phyloP scores from a whole-genome alignment of 2,888 invertebrate species.

The Mythimna vitellina region DNA sequence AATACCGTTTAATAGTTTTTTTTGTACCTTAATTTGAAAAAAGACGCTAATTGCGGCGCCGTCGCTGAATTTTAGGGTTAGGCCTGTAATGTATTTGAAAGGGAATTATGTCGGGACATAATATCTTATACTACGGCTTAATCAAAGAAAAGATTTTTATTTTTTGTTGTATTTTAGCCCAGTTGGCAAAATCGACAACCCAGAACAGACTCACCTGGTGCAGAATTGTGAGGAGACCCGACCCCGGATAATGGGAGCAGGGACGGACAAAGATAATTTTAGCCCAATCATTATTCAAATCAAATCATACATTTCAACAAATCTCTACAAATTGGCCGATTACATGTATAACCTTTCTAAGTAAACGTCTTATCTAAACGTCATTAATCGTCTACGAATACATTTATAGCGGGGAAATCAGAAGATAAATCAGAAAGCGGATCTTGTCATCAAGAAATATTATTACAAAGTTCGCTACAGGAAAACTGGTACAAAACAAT shows the following conservation, averaged over 20 bases:
- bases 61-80: not conserved
- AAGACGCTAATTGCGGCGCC: conserved; percentile 1
- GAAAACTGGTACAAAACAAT: conserved; percentile 24
- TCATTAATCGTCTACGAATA: conserved; percentile 47
- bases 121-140: not conserved
- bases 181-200: too few relatives aligned
- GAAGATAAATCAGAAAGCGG: conserved; percentile 39
- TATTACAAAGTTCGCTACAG: conserved; percentile 17
- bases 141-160: not conserved
- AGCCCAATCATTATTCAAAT: not conserved
- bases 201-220: too few relatives aligned
- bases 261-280: not conserved
- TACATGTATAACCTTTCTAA: conserved; percentile 23
- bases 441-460: conserved; percentile 24
- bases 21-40: conserved; percentile 22
- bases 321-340: conserved; percentile 30
- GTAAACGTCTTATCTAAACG: conserved; percentile 44
- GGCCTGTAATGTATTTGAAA: conserved; percentile 7
- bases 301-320: not conserved
- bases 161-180: not conserved
- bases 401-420: conserved; percentile 36
- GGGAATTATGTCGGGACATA: not conserved
- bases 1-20: conserved; percentile 39
- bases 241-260: too few relatives aligned
- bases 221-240: too few relatives aligned